A percentile compares a stretch with the other conserved stretches of the same genome.
Evolutionary conservation across 2,113 vertebrate species (phyloP).

Genomic region (Potamarius usumacintae): DNA sequence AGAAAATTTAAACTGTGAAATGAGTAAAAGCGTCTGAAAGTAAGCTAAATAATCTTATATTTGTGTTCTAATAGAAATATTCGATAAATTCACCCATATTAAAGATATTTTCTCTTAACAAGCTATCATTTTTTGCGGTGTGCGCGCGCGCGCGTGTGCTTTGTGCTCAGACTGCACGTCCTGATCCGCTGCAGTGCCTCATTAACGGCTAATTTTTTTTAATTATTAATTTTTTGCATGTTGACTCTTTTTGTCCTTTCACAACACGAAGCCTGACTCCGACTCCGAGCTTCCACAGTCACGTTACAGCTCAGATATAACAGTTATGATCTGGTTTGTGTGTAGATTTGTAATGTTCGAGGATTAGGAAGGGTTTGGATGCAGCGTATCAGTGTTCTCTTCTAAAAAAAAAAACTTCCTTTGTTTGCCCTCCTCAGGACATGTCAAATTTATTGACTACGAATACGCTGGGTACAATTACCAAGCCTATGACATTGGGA

Average conservation of each 20-base stretch:
- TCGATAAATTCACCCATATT: too few relatives aligned
- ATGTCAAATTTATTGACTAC: conserved; percentile 98
- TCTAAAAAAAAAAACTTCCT: conserved; percentile 69
- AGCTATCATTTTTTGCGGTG: too few relatives aligned
- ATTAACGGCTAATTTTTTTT: too few relatives aligned
- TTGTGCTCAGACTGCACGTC: conserved; percentile 23
- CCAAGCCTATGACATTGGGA: conserved; percentile 97
- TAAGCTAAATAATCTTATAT: too few relatives aligned
- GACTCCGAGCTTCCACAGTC: conserved; percentile 53
- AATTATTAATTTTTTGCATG: too few relatives aligned
- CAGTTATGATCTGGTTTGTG: conserved; percentile 56
- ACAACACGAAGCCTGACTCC: conserved; percentile 77
- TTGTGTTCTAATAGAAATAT: too few relatives aligned
- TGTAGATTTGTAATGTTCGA: conserved; percentile 35
- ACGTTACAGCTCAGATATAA: conserved; percentile 29
- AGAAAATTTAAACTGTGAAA: too few relatives aligned
- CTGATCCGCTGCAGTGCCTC: not conserved
- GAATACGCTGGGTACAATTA: conserved; percentile 99
- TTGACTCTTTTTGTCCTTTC: conserved; percentile 46
- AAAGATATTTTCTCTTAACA: too few relatives aligned
- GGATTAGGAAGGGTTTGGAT: conserved; percentile 33
- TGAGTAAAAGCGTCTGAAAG: too few relatives aligned
- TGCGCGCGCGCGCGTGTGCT: not conserved
- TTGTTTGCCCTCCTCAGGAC: conserved; percentile 82
- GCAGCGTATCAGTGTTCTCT: conserved; percentile 31